Conservation (phyloP, 2,888 invertebrate species). For the Drosophila algonquin region DNA sequence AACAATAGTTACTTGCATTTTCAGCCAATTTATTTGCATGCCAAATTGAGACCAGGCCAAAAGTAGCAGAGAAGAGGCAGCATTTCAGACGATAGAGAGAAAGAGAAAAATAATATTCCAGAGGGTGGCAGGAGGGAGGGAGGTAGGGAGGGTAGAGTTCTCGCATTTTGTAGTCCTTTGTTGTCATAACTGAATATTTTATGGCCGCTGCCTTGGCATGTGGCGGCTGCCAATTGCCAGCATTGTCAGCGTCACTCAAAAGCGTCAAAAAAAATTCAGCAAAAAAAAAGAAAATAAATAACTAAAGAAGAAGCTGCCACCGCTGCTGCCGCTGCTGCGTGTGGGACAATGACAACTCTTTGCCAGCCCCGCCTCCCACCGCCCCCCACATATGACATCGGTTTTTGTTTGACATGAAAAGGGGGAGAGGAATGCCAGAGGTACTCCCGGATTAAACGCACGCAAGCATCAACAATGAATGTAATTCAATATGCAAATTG, state of each 20-base stretch:
- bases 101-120: slow-evolving; percentile 1
- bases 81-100: background rate
- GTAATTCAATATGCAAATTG: slow-evolving; percentile 80
- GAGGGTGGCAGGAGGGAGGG: background rate
- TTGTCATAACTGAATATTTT: slow-evolving; percentile 71
- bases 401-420: slow-evolving; percentile 2
- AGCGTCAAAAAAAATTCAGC: slow-evolving; percentile 47
- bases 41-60: slow-evolving; percentile 29
- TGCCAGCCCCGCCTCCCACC: background rate
- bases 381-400: slow-evolving; percentile 16
- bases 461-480: slow-evolving; percentile 71
- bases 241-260: slow-evolving; percentile 75
- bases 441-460: slow-evolving; percentile 48
- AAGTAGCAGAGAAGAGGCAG: slow-evolving; percentile 25
- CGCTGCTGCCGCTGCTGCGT: background rate
- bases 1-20: slow-evolving; percentile 29
- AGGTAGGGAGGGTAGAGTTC: background rate
- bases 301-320: slow-evolving; percentile 27
- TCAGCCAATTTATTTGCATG: slow-evolving; percentile 38
- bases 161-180: slow-evolving; percentile 34
- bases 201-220: slow-evolving; percentile 54
- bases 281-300: slow-evolving; percentile 25
- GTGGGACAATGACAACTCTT: slow-evolving; percentile 44
- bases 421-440: background rate
- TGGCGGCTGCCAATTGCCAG: slow-evolving; percentile 71